Evolutionary conservation across 2,888 invertebrate species (phyloP).

Genomic region (Bombylius major): DNA sequence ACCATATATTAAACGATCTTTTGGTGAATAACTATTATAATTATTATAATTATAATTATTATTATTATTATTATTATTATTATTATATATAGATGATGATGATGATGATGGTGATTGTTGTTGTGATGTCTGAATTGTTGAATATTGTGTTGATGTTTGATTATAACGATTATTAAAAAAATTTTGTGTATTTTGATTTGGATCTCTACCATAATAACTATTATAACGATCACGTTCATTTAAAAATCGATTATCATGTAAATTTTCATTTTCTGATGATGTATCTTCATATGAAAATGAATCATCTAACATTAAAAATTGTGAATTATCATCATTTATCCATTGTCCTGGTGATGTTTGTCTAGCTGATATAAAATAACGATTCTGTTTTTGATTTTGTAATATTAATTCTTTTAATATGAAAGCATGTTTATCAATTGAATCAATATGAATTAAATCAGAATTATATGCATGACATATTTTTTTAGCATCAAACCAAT

Average conservation of each 20-base stretch:
- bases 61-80: background rate
- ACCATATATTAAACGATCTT: constrained; percentile 68
- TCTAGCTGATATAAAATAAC: constrained; percentile 76
- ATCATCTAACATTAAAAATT: constrained; percentile 64
- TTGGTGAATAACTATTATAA: constrained; percentile 37
- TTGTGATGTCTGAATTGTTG: background rate
- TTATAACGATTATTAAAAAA: too few species aligned
- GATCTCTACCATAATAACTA: background rate
- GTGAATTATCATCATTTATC: constrained; percentile 77
- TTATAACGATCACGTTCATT: constrained; percentile 12
- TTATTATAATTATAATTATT: background rate
- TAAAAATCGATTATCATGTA: constrained; percentile 32
- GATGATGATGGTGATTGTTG: background rate
- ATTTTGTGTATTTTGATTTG: background rate
- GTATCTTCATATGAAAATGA: constrained; percentile 60
- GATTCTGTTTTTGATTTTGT: constrained; percentile 72
- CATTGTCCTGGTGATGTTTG: constrained; percentile 63
- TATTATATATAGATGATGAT: background rate
- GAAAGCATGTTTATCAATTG: constrained; percentile 77
- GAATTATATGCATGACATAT: constrained; percentile 75
- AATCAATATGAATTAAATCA: constrained; percentile 68
- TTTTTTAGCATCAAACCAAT: constrained; percentile 65
- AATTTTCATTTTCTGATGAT: constrained; percentile 32
- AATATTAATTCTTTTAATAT: constrained; percentile 66
- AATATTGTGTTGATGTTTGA: too few species aligned